Evolutionary conservation across 35 echinoderm and acorn worm genomes (phyloP).

Genomic region (Holothuria glaberrima): DNA sequence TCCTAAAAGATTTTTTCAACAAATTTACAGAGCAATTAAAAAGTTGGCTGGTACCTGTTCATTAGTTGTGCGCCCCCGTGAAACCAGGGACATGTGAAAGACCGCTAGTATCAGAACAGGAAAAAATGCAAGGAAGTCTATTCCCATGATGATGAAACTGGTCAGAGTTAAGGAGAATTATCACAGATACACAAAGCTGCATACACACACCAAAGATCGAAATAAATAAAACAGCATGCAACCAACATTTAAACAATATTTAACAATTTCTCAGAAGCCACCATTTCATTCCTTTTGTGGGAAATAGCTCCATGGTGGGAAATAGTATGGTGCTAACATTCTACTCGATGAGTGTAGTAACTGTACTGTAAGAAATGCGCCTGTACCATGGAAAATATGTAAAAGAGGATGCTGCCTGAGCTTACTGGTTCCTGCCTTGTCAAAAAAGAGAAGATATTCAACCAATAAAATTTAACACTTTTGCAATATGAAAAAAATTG

Average conservation of each 20-base stretch:
- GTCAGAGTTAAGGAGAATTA: slow-evolving; percentile 1
- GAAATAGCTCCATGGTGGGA: too few species aligned
- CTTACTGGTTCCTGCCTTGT: too few species aligned
- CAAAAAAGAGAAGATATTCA: too few species aligned
- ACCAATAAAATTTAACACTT: too few species aligned
- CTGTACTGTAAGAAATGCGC: too few species aligned
- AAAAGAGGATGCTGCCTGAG: too few species aligned
- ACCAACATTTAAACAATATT: neutral
- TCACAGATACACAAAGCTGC: neutral
- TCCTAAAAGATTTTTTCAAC: too few species aligned
- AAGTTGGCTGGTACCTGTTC: slow-evolving; percentile 84
- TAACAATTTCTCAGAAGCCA: neutral
- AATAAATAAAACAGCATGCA: neutral
- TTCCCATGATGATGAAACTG: slow-evolving; percentile 73
- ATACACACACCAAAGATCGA: neutral
- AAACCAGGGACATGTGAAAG: slow-evolving; percentile 91
- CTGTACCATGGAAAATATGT: too few species aligned
- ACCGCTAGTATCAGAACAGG: slow-evolving; percentile 86
- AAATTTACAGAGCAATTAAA: too few species aligned
- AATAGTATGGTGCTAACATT: neutral
- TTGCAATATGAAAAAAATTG: too few species aligned
- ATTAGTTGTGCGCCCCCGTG: slow-evolving; percentile 91
- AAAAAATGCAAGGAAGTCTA: slow-evolving; percentile 75
- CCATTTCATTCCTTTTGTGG: neutral
- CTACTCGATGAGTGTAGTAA: too few species aligned